Percentiles rank a stretch among this genome's conserved stretches.
Evolutionary conservation across 2,888 invertebrate species (phyloP).

Genomic region (Heteromurus nitidus): DNA sequence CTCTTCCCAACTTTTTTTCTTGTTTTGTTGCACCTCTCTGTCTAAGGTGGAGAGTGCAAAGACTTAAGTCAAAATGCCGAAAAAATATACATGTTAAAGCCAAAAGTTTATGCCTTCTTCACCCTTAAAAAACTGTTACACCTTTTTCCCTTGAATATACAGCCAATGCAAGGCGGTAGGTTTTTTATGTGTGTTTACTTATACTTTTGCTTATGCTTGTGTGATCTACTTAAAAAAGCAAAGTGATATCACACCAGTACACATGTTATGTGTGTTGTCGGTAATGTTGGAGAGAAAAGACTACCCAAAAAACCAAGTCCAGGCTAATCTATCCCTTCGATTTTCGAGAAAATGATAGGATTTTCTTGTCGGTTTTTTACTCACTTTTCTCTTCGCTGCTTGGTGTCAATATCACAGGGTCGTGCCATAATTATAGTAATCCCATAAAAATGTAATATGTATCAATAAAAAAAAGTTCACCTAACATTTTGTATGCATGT

Average conservation of each 20-base stretch:
- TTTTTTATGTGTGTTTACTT: slow-evolving; percentile 12
- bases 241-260: neutral
- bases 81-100: slow-evolving; percentile 11
- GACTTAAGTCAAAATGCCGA: slow-evolving; percentile 25
- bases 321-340: neutral
- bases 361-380: slow-evolving; percentile 15
- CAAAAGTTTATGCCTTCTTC: slow-evolving; percentile 17
- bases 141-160: neutral
- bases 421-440: slow-evolving; percentile 59
- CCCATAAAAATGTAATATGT: slow-evolving; percentile 53
- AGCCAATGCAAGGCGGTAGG: too few relatives aligned
- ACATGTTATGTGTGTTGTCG: slow-evolving; percentile 18
- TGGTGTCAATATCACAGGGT: slow-evolving; percentile 57
- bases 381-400: slow-evolving; percentile 2
- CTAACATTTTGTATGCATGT: neutral
- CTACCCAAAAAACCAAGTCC: too few relatives aligned
- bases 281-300: neutral
- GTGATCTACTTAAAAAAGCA: slow-evolving; percentile 53
- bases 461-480: slow-evolving; percentile 46
- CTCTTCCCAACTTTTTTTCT: neutral
- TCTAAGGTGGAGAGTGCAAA: slow-evolving; percentile 17
- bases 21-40: slow-evolving; percentile 31
- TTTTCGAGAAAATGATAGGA: neutral
- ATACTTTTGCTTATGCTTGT: slow-evolving; percentile 23
- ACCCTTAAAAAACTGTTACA: neutral